phyloP scores from a whole-genome alignment of 2,113 vertebrate genomes.

The Zosterops pallidus region DNA sequence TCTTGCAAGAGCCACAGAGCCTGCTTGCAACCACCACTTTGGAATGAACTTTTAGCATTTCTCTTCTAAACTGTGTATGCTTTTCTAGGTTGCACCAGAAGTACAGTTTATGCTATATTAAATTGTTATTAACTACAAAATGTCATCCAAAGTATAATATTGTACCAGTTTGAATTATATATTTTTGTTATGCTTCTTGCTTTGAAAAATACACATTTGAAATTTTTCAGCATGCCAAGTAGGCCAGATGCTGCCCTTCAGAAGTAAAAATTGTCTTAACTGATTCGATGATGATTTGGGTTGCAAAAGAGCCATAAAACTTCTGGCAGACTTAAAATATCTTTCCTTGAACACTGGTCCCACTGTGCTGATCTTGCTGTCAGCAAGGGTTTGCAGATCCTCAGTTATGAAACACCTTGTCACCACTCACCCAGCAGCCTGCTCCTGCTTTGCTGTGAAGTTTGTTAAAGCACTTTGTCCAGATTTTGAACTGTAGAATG shows the following conservation, averaged over 20 bases:
- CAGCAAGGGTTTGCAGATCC: slow-evolving; percentile 19
- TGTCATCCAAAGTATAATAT: not conserved
- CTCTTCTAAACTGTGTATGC: not conserved
- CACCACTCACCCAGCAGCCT: slow-evolving; percentile 20
- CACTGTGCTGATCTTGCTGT: slow-evolving; percentile 49
- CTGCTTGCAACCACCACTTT: not conserved
- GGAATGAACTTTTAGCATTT: not conserved
- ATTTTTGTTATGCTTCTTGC: slow-evolving; percentile 26
- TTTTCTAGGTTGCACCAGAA: slow-evolving; percentile 21
- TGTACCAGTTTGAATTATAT: not conserved
- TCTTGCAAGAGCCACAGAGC: not conserved
- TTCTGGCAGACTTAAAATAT: slow-evolving; percentile 53
- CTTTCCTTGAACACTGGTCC: slow-evolving; percentile 33
- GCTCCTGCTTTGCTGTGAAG: not conserved
- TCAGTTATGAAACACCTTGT: slow-evolving; percentile 57
- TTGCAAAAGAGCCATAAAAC: slow-evolving; percentile 8
- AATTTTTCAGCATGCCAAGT: not conserved
- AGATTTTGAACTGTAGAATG: not conserved
- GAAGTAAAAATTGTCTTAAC: slow-evolving; percentile 47
- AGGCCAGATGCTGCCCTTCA: slow-evolving; percentile 57
- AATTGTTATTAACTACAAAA: slow-evolving; percentile 19
- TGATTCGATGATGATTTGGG: not conserved
- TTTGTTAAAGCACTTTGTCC: not conserved
- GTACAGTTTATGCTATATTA: not conserved
- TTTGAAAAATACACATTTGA: slow-evolving; percentile 17